phyloP scores from a whole-genome alignment of 2,113 vertebrate species.

The Amia ocellicauda region DNA sequence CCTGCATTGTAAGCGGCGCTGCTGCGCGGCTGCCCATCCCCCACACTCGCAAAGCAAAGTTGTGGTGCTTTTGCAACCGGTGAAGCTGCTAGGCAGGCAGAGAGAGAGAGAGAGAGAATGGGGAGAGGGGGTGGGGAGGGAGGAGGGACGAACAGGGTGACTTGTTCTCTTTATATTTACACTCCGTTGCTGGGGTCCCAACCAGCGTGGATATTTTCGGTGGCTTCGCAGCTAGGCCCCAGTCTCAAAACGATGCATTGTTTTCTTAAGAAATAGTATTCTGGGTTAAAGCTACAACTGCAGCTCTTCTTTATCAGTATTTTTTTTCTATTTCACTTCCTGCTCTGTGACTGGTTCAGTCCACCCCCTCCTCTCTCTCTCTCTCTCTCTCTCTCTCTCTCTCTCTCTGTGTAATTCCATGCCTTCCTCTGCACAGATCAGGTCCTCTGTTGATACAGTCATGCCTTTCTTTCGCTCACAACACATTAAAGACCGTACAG shows the following conservation, averaged over 20 bases:
- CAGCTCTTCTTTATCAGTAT: conserved; percentile 40
- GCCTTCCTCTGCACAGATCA: conserved; percentile 49
- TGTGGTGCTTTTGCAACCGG: conserved; percentile 71
- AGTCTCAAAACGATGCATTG: conserved; percentile 26
- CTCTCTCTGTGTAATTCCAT: conserved; percentile 59
- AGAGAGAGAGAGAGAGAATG: conserved; percentile 41
- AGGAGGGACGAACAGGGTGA: conserved; percentile 47
- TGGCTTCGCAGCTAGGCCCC: conserved; percentile 26
- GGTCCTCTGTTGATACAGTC: conserved; percentile 38
- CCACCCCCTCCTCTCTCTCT: conserved; percentile 52
- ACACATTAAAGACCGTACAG: too few relatives aligned
- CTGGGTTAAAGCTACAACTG: conserved; percentile 33
- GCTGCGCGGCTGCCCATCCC: conserved; percentile 64
- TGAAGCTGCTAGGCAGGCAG: conserved; percentile 59
- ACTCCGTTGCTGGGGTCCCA: conserved; percentile 60
- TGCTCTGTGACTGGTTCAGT: conserved; percentile 56
- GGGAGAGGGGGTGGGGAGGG: conserved; percentile 35
- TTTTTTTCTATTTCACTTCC: conserved; percentile 63
- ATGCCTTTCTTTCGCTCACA: conserved; percentile 41
- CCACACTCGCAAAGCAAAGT: conserved; percentile 67
- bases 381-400: conserved; percentile 43
- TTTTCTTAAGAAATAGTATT: conserved; percentile 36
- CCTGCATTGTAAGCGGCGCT: conserved; percentile 54
- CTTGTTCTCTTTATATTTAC: conserved; percentile 44
- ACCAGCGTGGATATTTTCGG: too few relatives aligned